Base-by-base conservation (phyloP, 2,888 invertebrate genomes). In the Microctonus aethiopoides region DNA sequence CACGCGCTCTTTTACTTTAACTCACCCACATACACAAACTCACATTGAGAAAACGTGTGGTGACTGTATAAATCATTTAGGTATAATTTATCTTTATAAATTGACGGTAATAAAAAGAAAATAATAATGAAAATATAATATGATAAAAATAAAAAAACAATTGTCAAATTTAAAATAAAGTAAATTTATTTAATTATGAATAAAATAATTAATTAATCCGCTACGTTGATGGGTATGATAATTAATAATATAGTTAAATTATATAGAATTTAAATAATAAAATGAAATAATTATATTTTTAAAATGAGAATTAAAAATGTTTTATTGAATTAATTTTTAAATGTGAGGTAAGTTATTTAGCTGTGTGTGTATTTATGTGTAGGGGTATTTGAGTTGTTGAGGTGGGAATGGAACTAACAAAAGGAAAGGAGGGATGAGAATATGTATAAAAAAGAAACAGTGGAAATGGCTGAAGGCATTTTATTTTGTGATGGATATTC, bases 381-480 rank as follows among this genome's bases (percentile, higher is more conserved):
- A n/a, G n/a, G n/a, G n/a, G n/a, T n/a, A n/a, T n/a, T n/a, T n/a
- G n/a, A n/a, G n/a, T n/a, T n/a, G n/a, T 39, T 39, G 36, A 46
- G 57, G 32, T 3, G 39, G 39, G 3, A 16, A 51, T 39, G n/a
- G 52, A 41, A 24, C n/a, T 51, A 69, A n/a, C 20, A 46, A 60
- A 41, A 61, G 54, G 51, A 61, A 16, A 59, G 63, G 61, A 62
- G 46, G 22, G 32, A 29, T 26, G 57, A 46, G 32, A 64, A 39
- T 20, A 22, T 29, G 29, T 29, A 39, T 29, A 39, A 64, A 39
- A 26, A 22, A 32, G 57, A 52, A 20, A 51, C 61, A 54, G 22
- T 56, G n/a, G n/a, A 54, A 29, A 65, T 64, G 57, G 68, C 66
- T 71, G 10, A 51, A 72, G 66, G 59, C 39, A 56, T 39, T 63